Base-by-base conservation (phyloP, 2,888 invertebrate genomes). In the Caradrina clavipalpis region DNA sequence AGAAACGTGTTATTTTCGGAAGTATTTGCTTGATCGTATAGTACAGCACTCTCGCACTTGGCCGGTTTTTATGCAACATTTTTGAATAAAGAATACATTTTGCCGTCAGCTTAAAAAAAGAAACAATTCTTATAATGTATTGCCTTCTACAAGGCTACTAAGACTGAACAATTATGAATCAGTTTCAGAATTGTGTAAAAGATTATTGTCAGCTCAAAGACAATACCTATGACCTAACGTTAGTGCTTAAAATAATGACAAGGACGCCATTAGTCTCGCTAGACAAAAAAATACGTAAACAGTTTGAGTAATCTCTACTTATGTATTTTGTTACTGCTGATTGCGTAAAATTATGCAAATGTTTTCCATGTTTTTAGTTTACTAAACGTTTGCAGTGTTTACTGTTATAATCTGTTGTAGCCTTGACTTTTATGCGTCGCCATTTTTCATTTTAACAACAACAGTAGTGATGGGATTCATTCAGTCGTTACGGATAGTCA, bases 341-440 rank as follows among this genome's bases (percentile, higher is more conserved):
- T 57, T 60, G 11, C 61, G 49, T 49, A 21, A 49, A 51, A 51
- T 55, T 47, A 51, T 8, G 51, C 61, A 22, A 59, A 67, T 39
- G 56, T 55, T 72, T 58, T 70, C 77, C 80, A 69, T 74, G 66
- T 50, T 60, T 50, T 54, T n/a, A 61, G 51, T 51, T 19, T 22
- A 53, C 45, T 5, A 17, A 45, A 45, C 57, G 56, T 50, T 17
- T 57, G 53, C 59, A 50, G 53, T 65, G 19, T 70, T 73, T 76
- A 66, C 68, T 51, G 66, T 69, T 70, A 55, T 78, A 70, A 73
- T 68, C 72, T 61, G 19, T 69, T 61, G n/a, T 81, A 57, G 6
- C 78, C 81, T 81, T 81, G 81, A 81, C 76, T 73, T 81, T 78
- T 57, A 56, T 11, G n/a, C 31, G 59, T 5, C 77, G 68, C 68